A percentile compares a stretch with the other conserved stretches of the same genome.
Evolutionary conservation across 92 coral and sea anemone genomes (phyloP).

Genomic region (Palythoa heliodiscus): DNA sequence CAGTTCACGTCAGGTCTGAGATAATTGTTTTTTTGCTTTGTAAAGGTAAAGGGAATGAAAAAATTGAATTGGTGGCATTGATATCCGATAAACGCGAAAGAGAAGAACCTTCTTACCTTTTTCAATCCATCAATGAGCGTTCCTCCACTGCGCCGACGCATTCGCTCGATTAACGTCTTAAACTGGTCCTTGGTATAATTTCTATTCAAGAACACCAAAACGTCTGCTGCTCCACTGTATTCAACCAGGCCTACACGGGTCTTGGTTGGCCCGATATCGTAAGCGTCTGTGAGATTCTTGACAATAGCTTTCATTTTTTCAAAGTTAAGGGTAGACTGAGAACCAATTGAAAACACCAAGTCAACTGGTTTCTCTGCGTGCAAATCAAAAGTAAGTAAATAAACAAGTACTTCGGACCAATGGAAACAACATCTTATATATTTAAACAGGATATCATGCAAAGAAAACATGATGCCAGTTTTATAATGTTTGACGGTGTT

Average conservation of each 20-base stretch:
- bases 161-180: constrained; percentile 48
- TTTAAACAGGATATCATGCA: too few relatives aligned
- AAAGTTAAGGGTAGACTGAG: constrained; percentile 64
- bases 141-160: constrained; percentile 59
- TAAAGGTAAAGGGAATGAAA: too few relatives aligned
- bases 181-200: constrained; percentile 51
- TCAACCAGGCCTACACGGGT: constrained; percentile 82
- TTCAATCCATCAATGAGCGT: constrained; percentile 71
- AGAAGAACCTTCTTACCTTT: constrained; percentile 30
- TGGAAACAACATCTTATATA: too few relatives aligned
- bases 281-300: constrained; percentile 62
- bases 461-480: too few relatives aligned
- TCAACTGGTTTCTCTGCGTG: constrained; percentile 68
- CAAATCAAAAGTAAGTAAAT: background rate
- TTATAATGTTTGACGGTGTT: too few relatives aligned
- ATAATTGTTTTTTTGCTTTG: too few relatives aligned
- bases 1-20: too few relatives aligned
- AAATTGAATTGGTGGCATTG: background rate
- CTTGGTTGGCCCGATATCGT: constrained; percentile 63
- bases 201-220: constrained; percentile 61
- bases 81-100: background rate
- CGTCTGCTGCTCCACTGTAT: constrained; percentile 79
- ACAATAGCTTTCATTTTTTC: constrained; percentile 66
- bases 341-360: constrained; percentile 83
- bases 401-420: too few relatives aligned